phyloP scores from a whole-genome alignment of 2,888 invertebrate genomes.

The Patella pellucida region DNA sequence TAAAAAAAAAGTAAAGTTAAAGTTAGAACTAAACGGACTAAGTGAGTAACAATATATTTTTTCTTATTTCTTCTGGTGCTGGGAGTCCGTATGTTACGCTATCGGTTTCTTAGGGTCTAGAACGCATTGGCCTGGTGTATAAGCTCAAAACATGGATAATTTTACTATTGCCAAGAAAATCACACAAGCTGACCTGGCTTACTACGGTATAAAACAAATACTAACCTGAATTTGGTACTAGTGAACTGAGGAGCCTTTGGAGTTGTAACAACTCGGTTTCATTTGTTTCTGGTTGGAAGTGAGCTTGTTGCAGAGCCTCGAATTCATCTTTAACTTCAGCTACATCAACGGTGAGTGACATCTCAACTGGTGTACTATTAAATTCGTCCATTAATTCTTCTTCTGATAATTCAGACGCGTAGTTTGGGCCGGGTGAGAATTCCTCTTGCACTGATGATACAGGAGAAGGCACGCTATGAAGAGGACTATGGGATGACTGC shows the following conservation, averaged over 20 bases:
- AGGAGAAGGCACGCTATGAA: conserved; percentile 8
- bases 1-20: background rate
- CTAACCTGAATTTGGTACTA: conserved; percentile 55
- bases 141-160: too few species aligned
- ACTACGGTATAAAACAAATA: background rate
- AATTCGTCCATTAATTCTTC: conserved; percentile 33
- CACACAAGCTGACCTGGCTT: too few species aligned
- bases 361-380: conserved; percentile 19
- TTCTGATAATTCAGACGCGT: conserved; percentile 30
- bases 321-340: conserved; percentile 11
- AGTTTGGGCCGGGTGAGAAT: conserved; percentile 13
- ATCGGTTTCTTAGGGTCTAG: too few species aligned
- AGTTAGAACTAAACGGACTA: background rate
- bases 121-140: too few species aligned
- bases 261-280: conserved; percentile 49
- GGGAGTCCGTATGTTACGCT: too few species aligned
- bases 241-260: conserved; percentile 51
- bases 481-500: conserved; percentile 1
- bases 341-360: conserved; percentile 22
- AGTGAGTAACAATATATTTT: too few species aligned
- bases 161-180: too few species aligned
- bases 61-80: too few species aligned
- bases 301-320: background rate
- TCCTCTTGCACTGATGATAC: conserved; percentile 13
- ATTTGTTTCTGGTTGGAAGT: background rate